phyloP scores from a whole-genome alignment of 2,888 invertebrate genomes.

The Sesia bembeciformis region DNA sequence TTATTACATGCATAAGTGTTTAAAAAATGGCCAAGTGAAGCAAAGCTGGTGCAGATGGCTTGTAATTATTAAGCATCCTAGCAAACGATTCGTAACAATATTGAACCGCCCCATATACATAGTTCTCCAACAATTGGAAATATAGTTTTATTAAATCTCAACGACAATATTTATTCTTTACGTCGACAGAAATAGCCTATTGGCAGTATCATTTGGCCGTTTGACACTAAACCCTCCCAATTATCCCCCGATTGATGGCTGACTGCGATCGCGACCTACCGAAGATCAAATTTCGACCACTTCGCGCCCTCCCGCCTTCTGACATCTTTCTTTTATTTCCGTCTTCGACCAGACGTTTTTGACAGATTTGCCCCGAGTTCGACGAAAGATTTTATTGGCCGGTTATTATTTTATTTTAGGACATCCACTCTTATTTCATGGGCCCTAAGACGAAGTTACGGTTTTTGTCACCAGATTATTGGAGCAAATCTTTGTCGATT shows the following conservation, averaged over 20 bases:
- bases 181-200: slow-evolving; percentile 4
- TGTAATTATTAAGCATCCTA: no score
- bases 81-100: no score
- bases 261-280: slow-evolving; percentile 40
- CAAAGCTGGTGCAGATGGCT: no score
- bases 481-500: slow-evolving; percentile 51
- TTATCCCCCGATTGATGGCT: slow-evolving; percentile 60
- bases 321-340: slow-evolving; percentile 35
- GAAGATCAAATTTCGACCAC: slow-evolving; percentile 63
- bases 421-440: slow-evolving; percentile 69
- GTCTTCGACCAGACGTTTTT: slow-evolving; percentile 41
- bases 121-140: no score
- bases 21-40: no score
- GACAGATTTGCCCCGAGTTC: slow-evolving; percentile 58
- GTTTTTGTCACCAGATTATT: slow-evolving; percentile 63
- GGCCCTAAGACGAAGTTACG: slow-evolving; percentile 55
- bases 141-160: no score
- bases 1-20: no score
- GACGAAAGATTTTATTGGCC: slow-evolving; percentile 63
- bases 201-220: slow-evolving; percentile 40
- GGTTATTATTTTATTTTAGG: slow-evolving; percentile 73
- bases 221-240: slow-evolving; percentile 55
- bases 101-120: no score
- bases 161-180: no score
- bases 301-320: slow-evolving; percentile 41